phyloP scores from a whole-genome alignment of 1,140 invertebrate genomes.

The Nebria ingens region DNA sequence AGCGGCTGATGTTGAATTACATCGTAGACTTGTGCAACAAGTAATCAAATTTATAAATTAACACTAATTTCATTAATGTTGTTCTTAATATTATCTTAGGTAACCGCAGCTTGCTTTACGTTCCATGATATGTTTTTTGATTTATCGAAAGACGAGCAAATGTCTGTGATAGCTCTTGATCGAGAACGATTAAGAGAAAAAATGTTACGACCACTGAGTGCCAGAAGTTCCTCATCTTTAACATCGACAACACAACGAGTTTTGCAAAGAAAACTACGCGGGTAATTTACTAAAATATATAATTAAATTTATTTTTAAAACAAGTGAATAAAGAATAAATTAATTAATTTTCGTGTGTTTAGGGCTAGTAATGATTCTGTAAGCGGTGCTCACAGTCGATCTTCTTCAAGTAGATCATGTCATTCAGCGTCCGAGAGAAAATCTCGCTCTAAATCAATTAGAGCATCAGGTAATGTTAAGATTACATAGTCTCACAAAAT shows the following conservation, averaged over 20 bases:
- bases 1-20: slow-evolving; percentile 51
- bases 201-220: slow-evolving; percentile 15
- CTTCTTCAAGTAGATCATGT: not conserved
- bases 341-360: not conserved
- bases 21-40: slow-evolving; percentile 50
- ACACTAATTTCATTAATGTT: not conserved
- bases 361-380: not conserved
- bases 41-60: slow-evolving; percentile 27
- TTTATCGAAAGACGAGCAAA: slow-evolving; percentile 40
- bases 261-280: not conserved
- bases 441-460: not conserved
- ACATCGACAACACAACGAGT: not conserved
- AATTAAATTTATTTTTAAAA: not conserved
- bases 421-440: not conserved
- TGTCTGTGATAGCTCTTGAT: slow-evolving; percentile 44
- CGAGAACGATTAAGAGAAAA: slow-evolving; percentile 28
- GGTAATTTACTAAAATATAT: not conserved
- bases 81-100: slow-evolving; percentile 31
- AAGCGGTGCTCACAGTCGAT: not conserved
- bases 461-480: not conserved
- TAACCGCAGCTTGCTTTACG: slow-evolving; percentile 49
- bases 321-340: too few species aligned
- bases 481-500: too few species aligned
- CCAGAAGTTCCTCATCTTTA: not conserved
- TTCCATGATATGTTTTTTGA: slow-evolving; percentile 50